Conservation (phyloP, 1,140 invertebrate genomes). For the Riptortus pedestris region DNA sequence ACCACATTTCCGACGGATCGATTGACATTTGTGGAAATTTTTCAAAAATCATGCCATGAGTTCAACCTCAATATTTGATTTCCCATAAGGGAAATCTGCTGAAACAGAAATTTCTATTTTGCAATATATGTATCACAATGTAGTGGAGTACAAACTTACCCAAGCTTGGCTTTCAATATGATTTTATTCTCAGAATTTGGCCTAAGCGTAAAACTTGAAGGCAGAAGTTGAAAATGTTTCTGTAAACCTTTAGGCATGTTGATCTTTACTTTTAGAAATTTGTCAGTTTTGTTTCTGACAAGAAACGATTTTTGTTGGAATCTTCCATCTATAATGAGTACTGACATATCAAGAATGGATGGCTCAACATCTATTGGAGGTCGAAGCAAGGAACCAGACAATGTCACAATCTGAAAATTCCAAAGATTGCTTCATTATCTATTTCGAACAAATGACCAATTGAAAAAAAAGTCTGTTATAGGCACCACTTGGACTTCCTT, state of each 20-base stretch:
- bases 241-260: constrained; percentile 7
- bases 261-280: not conserved
- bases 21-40: too few relatives aligned
- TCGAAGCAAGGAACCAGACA: not conserved
- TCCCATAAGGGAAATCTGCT: too few relatives aligned
- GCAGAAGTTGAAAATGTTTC: constrained; percentile 1
- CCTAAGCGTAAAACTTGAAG: not conserved
- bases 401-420: not conserved
- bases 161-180: too few relatives aligned
- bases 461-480: not conserved
- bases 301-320: constrained; percentile 15
- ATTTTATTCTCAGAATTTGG: too few relatives aligned
- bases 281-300: constrained; percentile 9
- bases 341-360: constrained; percentile 17
- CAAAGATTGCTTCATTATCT: not conserved
- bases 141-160: too few relatives aligned
- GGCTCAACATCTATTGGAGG: constrained; percentile 8
- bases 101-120: too few relatives aligned
- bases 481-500: not conserved
- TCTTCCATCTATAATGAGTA: constrained; percentile 6
- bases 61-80: too few relatives aligned
- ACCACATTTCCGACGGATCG: too few relatives aligned
- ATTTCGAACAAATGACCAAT: not conserved
- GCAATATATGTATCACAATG: too few relatives aligned
- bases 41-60: too few relatives aligned